phyloP scores from a whole-genome alignment of 2,113 vertebrate species.

The Odontophorus gujanensis region DNA sequence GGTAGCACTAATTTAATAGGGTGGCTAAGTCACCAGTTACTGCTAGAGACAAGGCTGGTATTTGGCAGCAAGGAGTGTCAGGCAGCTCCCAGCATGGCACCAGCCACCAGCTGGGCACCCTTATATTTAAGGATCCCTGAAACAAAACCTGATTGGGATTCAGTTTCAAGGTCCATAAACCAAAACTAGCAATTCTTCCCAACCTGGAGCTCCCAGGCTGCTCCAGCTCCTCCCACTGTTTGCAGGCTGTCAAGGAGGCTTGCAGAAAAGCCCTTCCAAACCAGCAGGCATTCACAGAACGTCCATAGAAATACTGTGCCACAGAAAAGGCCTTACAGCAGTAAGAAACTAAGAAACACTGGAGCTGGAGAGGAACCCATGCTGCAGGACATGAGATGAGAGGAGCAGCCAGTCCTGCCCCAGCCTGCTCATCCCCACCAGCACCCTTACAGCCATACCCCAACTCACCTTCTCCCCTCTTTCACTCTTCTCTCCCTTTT shows the following conservation, averaged over 20 bases:
- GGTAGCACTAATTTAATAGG: neutral
- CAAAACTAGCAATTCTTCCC: neutral
- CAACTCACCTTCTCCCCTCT: conserved; percentile 90
- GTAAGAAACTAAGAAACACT: accelerated
- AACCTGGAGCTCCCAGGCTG: neutral
- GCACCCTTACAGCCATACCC: neutral
- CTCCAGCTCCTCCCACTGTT: neutral
- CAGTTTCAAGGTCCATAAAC: neutral
- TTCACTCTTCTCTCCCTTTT: conserved; percentile 90
- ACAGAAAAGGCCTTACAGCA: neutral
- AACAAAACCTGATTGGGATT: neutral
- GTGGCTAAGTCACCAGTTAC: neutral
- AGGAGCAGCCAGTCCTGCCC: neutral
- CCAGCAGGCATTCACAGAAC: neutral
- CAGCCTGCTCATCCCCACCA: accelerated
- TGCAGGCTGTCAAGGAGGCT: neutral
- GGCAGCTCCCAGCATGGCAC: neutral
- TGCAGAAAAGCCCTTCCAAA: neutral
- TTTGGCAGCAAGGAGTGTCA: neutral
- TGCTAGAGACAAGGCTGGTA: neutral
- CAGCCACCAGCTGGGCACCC: neutral
- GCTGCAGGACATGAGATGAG: neutral
- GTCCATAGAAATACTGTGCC: neutral
- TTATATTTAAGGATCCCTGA: neutral
- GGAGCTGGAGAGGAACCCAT: neutral